phyloP scores from a whole-genome alignment of 92 coral and sea anemone genomes.

The Porites cylindrica region DNA sequence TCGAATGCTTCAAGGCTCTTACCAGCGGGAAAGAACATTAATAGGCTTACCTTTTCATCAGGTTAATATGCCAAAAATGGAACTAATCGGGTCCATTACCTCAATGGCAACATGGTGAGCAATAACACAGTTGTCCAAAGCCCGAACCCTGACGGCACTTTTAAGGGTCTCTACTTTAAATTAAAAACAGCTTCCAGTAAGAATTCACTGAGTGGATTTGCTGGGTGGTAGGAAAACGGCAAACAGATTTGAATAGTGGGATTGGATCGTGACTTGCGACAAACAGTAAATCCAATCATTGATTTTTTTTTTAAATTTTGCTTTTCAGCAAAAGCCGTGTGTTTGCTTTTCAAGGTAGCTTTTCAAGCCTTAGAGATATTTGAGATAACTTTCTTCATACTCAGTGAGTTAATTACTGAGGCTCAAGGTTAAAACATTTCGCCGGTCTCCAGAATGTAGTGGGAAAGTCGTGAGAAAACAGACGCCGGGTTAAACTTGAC shows the following conservation, averaged over 20 bases:
- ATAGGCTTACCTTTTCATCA: conserved; percentile 36
- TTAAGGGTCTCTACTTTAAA: conserved; percentile 13
- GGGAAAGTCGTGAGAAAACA: not conserved
- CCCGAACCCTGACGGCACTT: conserved; percentile 6
- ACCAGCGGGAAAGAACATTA: conserved; percentile 22
- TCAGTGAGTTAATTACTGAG: not conserved
- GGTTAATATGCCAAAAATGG: conserved; percentile 36
- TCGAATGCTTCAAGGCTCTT: conserved; percentile 22
- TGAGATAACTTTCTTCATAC: not conserved
- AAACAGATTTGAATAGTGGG: not conserved
- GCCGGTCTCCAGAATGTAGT: not conserved
- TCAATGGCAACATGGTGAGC: conserved; percentile 33
- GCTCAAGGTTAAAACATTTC: not conserved
- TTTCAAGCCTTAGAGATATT: not conserved
- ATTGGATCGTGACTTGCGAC: not conserved
- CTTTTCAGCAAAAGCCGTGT: too few species aligned
- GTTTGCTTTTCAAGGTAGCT: not conserved
- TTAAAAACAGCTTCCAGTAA: not conserved
- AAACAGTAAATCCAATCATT: not conserved
- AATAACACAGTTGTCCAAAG: not conserved
- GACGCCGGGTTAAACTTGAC: too few species aligned
- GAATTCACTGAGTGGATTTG: not conserved
- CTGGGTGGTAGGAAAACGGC: not conserved
- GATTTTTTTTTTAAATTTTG: too few species aligned
- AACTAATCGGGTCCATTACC: conserved; percentile 32